Evolutionary conservation across 2,888 invertebrate species (phyloP).

Genomic region (Drosophila planitibia): DNA sequence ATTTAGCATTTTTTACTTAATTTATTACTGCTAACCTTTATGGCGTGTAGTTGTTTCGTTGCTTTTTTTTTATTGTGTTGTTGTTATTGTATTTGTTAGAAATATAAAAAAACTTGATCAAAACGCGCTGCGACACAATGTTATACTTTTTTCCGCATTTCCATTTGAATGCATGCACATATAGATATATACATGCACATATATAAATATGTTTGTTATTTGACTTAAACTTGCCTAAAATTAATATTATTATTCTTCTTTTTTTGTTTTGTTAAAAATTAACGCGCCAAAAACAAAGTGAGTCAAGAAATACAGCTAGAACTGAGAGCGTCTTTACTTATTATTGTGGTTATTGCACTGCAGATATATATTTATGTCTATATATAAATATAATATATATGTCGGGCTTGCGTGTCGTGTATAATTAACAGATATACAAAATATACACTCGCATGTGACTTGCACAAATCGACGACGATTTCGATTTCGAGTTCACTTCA

Average conservation of each 20-base stretch:
- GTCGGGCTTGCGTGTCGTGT: slow-evolving; percentile 47
- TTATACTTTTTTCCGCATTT: slow-evolving; percentile 18
- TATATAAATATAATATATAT: slow-evolving; percentile 9
- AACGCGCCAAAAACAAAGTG: slow-evolving; percentile 14
- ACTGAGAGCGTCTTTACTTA: slow-evolving; percentile 16
- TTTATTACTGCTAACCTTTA: slow-evolving; percentile 60
- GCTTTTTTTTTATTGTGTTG: slow-evolving; percentile 2
- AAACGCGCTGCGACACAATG: slow-evolving; percentile 31
- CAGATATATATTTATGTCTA: slow-evolving; percentile 17
- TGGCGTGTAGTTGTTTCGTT: slow-evolving; percentile 26
- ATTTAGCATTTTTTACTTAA: slow-evolving; percentile 42
- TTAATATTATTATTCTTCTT: not conserved
- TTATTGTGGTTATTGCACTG: slow-evolving; percentile 23
- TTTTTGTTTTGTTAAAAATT: not conserved
- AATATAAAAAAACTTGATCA: slow-evolving; percentile 40
- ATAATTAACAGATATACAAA: slow-evolving; percentile 45
- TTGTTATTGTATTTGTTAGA: slow-evolving; percentile 17
- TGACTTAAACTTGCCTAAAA: slow-evolving; percentile 8
- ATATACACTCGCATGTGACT: slow-evolving; percentile 46
- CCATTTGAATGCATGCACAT: slow-evolving; percentile 19
- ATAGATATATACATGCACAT: slow-evolving; percentile 3
- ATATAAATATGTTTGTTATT: not conserved
- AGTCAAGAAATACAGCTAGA: slow-evolving; percentile 8
- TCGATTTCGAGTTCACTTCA: not conserved
- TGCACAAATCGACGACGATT: slow-evolving; percentile 53